Conservation (phyloP, 2,113 vertebrate genomes). For the Heloderma charlesbogerti region DNA sequence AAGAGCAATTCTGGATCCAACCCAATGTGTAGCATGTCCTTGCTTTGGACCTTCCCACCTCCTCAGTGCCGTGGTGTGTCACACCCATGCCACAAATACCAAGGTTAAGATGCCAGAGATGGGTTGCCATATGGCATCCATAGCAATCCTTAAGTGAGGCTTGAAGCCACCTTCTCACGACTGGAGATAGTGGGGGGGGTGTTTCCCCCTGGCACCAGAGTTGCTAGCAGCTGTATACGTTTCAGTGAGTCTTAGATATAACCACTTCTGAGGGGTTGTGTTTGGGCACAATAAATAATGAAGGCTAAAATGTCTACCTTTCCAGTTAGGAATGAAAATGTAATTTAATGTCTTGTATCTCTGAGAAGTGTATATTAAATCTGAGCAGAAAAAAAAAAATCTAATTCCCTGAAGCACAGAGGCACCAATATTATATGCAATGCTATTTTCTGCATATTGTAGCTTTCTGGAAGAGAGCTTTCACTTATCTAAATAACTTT, state of each 20-base stretch:
- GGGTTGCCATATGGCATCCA: background rate
- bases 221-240: background rate
- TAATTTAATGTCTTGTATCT: slow-evolving; percentile 45
- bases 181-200: background rate
- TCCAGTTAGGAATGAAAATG: slow-evolving; percentile 39
- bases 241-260: background rate
- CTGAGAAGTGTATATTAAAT: slow-evolving; percentile 29
- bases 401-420: background rate
- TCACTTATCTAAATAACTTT: slow-evolving; percentile 52
- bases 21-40: background rate
- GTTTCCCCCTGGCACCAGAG: background rate
- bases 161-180: background rate
- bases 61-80: background rate
- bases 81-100: background rate
- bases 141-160: background rate
- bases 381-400: background rate
- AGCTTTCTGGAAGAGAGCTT: slow-evolving; percentile 42
- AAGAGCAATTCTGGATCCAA: background rate
- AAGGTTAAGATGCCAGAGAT: background rate
- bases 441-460: slow-evolving; percentile 20
- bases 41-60: background rate
- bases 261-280: slow-evolving; percentile 35
- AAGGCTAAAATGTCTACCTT: slow-evolving; percentile 51
- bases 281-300: slow-evolving; percentile 47
- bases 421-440: slow-evolving; percentile 29